Conservation (phyloP, 2,888 invertebrate genomes). For the Tiliacea citrago region DNA sequence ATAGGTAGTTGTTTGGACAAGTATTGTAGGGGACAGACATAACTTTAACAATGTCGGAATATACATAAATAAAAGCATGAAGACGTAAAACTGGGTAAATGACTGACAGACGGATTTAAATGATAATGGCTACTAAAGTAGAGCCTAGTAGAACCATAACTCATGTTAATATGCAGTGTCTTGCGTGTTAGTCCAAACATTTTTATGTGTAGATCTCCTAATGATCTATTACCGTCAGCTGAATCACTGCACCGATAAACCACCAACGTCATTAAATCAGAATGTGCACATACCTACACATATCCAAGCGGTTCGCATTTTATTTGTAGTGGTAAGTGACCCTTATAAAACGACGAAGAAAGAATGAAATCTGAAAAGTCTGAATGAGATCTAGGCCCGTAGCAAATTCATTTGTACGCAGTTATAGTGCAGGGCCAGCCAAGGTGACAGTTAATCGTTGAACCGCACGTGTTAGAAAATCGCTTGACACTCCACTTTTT, state of each 20-base stretch:
- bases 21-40: slow-evolving; percentile 35
- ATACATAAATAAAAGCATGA: slow-evolving; percentile 35
- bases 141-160: slow-evolving; percentile 2
- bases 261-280: slow-evolving; percentile 44
- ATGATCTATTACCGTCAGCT: slow-evolving; percentile 55
- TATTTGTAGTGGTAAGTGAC: slow-evolving; percentile 35
- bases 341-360: background rate
- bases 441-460: background rate
- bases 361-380: background rate
- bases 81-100: slow-evolving; percentile 29
- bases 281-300: slow-evolving; percentile 34
- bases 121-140: slow-evolving; percentile 26
- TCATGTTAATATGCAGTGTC: slow-evolving; percentile 16
- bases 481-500: background rate
- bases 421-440: background rate
- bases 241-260: slow-evolving; percentile 54
- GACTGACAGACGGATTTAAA: slow-evolving; percentile 2
- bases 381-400: background rate
- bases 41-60: slow-evolving; percentile 44
- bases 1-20: slow-evolving; percentile 52
- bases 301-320: slow-evolving; percentile 24
- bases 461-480: background rate
- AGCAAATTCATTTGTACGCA: background rate
- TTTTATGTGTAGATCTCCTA: slow-evolving; percentile 44
- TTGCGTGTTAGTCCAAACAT: slow-evolving; percentile 1